Evolutionary conservation across 2,888 invertebrate species (phyloP).

Genomic region (Hesperia comma): DNA sequence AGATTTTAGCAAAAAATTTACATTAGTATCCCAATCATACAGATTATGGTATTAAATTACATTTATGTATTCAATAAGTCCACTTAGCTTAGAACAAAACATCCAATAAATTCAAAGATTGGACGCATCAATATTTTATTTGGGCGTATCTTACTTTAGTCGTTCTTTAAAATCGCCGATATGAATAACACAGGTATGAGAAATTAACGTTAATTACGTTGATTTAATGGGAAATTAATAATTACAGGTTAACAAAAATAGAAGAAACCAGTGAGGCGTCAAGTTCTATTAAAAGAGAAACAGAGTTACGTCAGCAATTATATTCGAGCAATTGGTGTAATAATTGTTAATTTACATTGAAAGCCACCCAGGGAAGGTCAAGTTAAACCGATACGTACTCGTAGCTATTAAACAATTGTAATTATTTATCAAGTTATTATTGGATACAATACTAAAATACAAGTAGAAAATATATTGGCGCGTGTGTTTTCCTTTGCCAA

Average conservation of each 20-base stretch:
- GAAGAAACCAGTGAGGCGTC: slow-evolving; percentile 23
- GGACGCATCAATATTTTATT: too few relatives aligned
- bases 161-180: too few relatives aligned
- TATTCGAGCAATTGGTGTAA: slow-evolving; percentile 36
- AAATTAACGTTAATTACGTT: too few relatives aligned
- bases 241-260: slow-evolving; percentile 12
- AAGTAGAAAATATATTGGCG: background rate
- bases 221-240: too few relatives aligned
- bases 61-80: too few relatives aligned
- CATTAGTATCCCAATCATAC: too few relatives aligned
- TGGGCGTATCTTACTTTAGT: too few relatives aligned
- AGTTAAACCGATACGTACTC: slow-evolving; percentile 44
- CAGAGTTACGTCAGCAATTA: slow-evolving; percentile 38
- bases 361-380: slow-evolving; percentile 55
- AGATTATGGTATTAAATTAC: too few relatives aligned
- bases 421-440: slow-evolving; percentile 30
- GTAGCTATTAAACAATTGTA: slow-evolving; percentile 24
- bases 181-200: too few relatives aligned
- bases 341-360: slow-evolving; percentile 60
- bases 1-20: too few relatives aligned
- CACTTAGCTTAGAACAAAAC: too few relatives aligned
- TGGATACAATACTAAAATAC: background rate
- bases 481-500: background rate
- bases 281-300: slow-evolving; percentile 35
- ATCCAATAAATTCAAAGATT: too few relatives aligned